Conservation (phyloP, 2,888 invertebrate species). For the Eristalis intricaria region DNA sequence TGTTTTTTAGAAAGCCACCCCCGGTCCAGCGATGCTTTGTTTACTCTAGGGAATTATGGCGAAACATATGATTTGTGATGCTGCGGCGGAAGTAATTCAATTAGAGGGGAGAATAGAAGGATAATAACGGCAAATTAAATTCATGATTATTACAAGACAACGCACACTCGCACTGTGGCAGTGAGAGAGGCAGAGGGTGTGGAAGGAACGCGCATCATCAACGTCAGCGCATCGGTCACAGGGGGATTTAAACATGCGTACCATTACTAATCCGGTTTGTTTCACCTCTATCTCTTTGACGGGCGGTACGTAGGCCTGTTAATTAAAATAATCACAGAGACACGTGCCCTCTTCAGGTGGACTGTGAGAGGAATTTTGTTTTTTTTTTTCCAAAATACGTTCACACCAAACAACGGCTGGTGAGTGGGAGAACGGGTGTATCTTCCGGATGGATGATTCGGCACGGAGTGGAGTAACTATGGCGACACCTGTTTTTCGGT, state of each 20-base stretch:
- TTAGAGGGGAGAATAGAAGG: conserved; percentile 45
- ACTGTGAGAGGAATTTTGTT: neutral
- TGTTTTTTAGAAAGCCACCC: neutral
- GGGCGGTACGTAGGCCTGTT: neutral
- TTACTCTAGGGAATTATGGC: conserved; percentile 52
- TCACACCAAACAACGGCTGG: neutral
- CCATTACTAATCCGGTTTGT: neutral
- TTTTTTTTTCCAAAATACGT: neutral
- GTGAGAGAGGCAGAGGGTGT: neutral
- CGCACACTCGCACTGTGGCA: neutral
- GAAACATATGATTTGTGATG: conserved; percentile 71
- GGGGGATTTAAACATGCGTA: neutral
- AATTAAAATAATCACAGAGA: neutral
- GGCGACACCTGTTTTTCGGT: neutral
- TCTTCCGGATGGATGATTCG: neutral
- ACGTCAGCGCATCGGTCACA: neutral
- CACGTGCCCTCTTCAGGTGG: neutral
- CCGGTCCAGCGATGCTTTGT: neutral
- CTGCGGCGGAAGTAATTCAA: conserved; percentile 64
- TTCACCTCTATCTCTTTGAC: neutral
- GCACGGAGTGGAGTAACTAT: neutral
- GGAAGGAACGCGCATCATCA: neutral
- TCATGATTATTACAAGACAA: conserved; percentile 54
- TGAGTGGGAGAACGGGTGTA: neutral
- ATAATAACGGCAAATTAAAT: conserved; percentile 72